Percentiles rank a stretch among this genome's conserved stretches.
Evolutionary conservation across 2,113 vertebrate genomes (phyloP).

Genomic region (Vulpes vulpes): DNA sequence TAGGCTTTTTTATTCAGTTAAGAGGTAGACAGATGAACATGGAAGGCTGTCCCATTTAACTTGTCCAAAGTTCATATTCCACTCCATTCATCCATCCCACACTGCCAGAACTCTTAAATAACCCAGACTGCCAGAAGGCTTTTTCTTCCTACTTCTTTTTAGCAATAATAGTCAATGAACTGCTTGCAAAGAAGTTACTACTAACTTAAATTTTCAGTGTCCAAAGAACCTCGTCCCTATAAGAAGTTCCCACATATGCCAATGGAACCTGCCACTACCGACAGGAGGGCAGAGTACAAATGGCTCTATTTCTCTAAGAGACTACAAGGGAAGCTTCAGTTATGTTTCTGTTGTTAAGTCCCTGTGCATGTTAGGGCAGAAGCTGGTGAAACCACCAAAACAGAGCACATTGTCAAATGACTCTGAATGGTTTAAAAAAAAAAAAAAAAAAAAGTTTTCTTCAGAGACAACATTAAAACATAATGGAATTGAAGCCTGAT

Average conservation of each 20-base stretch:
- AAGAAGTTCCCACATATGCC: constrained; percentile 46
- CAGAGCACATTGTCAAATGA: constrained; percentile 60
- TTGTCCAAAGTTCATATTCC: constrained; percentile 68
- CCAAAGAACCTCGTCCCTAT: constrained; percentile 38
- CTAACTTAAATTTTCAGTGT: constrained; percentile 47
- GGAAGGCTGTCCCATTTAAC: constrained; percentile 78
- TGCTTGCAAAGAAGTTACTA: constrained; percentile 80
- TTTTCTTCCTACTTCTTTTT: constrained; percentile 64
- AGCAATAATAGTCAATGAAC: constrained; percentile 65
- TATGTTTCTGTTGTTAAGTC: constrained; percentile 55
- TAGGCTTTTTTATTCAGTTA: constrained; percentile 82
- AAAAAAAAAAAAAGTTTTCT: constrained; percentile 29
- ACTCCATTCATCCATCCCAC: constrained; percentile 78
- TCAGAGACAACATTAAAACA: constrained; percentile 81
- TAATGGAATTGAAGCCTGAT: constrained; percentile 78
- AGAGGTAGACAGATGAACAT: constrained; percentile 86
- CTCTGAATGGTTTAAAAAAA: constrained; percentile 66
- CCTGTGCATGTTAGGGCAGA: constrained; percentile 71
- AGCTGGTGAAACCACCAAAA: constrained; percentile 82
- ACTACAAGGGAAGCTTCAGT: constrained; percentile 65
- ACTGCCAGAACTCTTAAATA: constrained; percentile 60
- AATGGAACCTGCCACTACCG: not conserved
- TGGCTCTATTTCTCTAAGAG: constrained; percentile 49
- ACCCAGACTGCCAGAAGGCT: constrained; percentile 38
- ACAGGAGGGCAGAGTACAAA: constrained; percentile 53